Base-by-base conservation (phyloP, 2,797 vertebrate genomes). In the Coilia nasus region DNA sequence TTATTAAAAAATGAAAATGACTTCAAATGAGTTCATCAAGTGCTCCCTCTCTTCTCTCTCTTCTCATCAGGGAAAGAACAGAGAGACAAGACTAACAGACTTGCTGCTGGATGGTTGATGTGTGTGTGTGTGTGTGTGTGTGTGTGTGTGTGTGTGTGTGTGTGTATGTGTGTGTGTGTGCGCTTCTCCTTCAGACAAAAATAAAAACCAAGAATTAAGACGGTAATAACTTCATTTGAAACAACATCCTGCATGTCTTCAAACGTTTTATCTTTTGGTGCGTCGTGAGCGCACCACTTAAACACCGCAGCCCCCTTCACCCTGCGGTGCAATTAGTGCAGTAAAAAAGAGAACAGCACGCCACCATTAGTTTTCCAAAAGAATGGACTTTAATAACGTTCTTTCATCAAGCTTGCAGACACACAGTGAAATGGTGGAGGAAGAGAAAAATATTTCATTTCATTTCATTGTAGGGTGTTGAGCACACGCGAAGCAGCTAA, bases 21-120 rank as follows among this genome's bases (percentile, higher is more conserved):
- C 90, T 93, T 93, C 89, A 93, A 91, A 94, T 91, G 92, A 94
- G 93, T 94, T 95, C 92, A 94, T 94, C 93, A 94, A 90, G 87
- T 89, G 85, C 88, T 86, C 89, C 85, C 88, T 87, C 88, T 91
- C 88, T 89, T 44, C 71, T 87, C 86, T 86, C 89, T 91, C 50
- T 46, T 84, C 71, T 82, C 67, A 78, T 54, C 62, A 41, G 81
- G 23, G 82, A 54, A 23, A 75, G 81, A n/a, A 82, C 81, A 75
- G 84, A 86, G 82, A 81, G 83, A 44, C 11, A 78, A 41, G 31
- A 78, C 71, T 78, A 78, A 78, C 71, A 78, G 71, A 78, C 71
- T 78, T 41, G 50, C 50, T 54, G 35, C 71, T 78, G 71, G 71
- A 78, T n/a, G 71, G 41, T 41, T 41, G 19, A 6, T 44, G 5